Evolutionary conservation across 2,888 invertebrate genomes (phyloP).

Genomic region (Chalcis sispes): DNA sequence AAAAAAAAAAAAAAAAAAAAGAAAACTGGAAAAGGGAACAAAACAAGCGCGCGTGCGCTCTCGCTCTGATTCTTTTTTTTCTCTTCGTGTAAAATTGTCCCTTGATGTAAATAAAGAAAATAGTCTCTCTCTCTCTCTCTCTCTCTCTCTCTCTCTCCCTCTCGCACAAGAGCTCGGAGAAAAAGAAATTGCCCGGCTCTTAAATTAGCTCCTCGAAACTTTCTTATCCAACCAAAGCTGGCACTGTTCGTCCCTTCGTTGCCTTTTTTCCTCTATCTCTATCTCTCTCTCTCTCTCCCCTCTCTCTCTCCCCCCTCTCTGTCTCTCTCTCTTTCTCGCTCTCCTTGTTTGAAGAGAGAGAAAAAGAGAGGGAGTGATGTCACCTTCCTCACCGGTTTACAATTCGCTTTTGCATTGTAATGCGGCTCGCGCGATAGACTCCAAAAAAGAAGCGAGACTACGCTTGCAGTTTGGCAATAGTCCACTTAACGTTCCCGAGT

Average conservation of each 20-base stretch:
- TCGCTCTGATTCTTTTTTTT: constrained; percentile 1
- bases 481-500: no score
- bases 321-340: no score
- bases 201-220: constrained; percentile 37
- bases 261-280: no score
- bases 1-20: no score
- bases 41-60: no score
- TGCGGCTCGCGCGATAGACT: background rate
- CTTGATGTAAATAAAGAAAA: constrained; percentile 21
- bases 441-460: constrained; percentile 18
- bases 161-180: constrained; percentile 20
- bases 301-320: no score
- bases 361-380: no score
- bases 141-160: no score
- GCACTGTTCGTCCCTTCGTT: constrained; percentile 2
- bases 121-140: no score
- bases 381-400: no score
- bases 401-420: background rate
- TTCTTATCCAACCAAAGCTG: background rate
- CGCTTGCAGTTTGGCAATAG: constrained; percentile 5
- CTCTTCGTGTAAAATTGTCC: constrained; percentile 18
- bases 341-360: background rate
- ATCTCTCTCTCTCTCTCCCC: no score
- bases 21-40: no score
- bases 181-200: constrained; percentile 38